Conservation (phyloP, 2,113 vertebrate genomes). For the Indri indri region DNA sequence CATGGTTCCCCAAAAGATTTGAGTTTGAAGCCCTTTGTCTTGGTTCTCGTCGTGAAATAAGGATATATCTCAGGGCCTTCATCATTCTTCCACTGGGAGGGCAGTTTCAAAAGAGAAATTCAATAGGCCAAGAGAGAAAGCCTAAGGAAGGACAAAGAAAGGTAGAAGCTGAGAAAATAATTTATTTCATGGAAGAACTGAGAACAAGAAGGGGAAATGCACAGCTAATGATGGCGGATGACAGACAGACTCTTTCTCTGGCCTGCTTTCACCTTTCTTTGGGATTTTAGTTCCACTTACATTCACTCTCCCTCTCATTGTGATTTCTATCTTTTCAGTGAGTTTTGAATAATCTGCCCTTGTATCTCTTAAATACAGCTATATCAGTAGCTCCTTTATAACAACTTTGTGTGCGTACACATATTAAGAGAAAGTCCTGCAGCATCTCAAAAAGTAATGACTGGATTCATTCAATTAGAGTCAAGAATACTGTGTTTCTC, state of each 20-base stretch:
- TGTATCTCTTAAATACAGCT: slow-evolving; percentile 53
- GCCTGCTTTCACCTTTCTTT: slow-evolving; percentile 50
- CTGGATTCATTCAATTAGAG: slow-evolving; percentile 40
- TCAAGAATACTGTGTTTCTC: background rate
- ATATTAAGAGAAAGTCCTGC: background rate
- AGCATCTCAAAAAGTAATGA: slow-evolving; percentile 39
- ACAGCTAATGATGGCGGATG: slow-evolving; percentile 7
- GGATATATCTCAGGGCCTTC: background rate
- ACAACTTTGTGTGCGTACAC: background rate
- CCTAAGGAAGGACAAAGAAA: background rate
- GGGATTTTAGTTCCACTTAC: slow-evolving; percentile 8
- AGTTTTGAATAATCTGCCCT: slow-evolving; percentile 64
- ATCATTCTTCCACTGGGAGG: background rate
- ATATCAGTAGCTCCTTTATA: slow-evolving; percentile 58
- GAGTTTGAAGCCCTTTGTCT: background rate
- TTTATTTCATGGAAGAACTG: background rate
- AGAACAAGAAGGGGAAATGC: background rate
- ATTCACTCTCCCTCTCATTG: background rate
- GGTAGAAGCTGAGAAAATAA: background rate
- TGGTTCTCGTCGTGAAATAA: background rate
- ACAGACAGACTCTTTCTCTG: slow-evolving; percentile 45
- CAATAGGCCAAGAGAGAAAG: background rate
- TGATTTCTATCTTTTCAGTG: slow-evolving; percentile 1
- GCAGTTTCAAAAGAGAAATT: slow-evolving; percentile 32
- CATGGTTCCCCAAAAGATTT: background rate